A percentile compares a stretch with the other conserved stretches of the same genome.
phyloP scores from a whole-genome alignment of 2,797 vertebrate species.

The Halcyon leucocephala region DNA sequence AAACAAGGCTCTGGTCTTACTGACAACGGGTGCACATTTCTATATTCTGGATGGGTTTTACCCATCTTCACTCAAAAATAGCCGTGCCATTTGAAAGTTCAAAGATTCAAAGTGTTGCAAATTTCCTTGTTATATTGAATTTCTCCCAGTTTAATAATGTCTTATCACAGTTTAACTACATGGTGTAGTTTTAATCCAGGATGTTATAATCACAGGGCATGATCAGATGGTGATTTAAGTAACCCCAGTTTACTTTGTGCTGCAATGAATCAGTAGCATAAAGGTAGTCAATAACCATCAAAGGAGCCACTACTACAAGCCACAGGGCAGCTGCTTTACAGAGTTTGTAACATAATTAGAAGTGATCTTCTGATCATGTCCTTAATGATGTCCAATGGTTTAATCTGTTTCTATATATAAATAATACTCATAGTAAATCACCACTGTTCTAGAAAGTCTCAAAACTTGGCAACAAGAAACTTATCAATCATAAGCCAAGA shows the following conservation, averaged over 20 bases:
- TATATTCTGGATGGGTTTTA: conserved; percentile 6
- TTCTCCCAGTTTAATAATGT: conserved; percentile 7
- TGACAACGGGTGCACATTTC: conserved; percentile 38
- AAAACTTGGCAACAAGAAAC: conserved; percentile 73
- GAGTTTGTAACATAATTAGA: conserved; percentile 3
- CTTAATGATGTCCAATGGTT: conserved; percentile 44
- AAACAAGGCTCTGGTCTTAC: conserved; percentile 54
- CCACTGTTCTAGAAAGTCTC: conserved; percentile 59
- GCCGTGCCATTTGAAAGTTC: conserved; percentile 35
- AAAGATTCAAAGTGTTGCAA: neutral
- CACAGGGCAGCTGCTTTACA: neutral
- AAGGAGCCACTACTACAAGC: neutral
- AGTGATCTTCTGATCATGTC: conserved; percentile 54
- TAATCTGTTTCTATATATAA: conserved; percentile 40
- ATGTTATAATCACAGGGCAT: conserved; percentile 41
- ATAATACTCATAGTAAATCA: conserved; percentile 23
- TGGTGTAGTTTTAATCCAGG: conserved; percentile 6
- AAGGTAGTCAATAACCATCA: neutral
- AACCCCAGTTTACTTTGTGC: neutral
- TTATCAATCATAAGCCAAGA: conserved; percentile 12
- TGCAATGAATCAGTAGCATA: neutral
- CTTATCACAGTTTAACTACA: conserved; percentile 29
- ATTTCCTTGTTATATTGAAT: neutral
- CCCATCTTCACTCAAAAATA: conserved; percentile 52
- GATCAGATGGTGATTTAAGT: conserved; percentile 38